phyloP scores from a whole-genome alignment of 2,797 vertebrate species.

The Fistularia commersonii region DNA sequence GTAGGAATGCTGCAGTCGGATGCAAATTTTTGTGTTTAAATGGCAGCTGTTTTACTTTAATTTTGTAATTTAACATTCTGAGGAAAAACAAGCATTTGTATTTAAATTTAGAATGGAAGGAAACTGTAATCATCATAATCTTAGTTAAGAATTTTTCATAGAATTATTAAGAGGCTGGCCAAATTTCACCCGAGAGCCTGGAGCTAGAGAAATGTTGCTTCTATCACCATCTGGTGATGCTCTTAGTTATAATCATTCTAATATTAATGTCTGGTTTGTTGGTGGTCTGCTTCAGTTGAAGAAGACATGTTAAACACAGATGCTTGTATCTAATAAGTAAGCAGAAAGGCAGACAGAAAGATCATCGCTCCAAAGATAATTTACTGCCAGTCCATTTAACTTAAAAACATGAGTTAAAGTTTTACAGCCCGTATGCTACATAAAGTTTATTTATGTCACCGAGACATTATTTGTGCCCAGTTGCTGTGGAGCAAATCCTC shows the following conservation, averaged over 20 bases:
- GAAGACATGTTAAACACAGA: no score
- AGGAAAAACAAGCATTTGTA: no score
- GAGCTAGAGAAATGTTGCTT: not conserved
- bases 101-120: no score
- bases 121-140: not conserved
- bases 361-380: no score
- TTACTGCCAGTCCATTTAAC: not conserved
- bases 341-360: no score
- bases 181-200: slow-evolving; percentile 11
- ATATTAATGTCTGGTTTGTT: slow-evolving; percentile 19
- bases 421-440: slow-evolving; percentile 6
- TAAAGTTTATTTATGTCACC: slow-evolving; percentile 2
- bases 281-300: slow-evolving; percentile 1
- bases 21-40: no score
- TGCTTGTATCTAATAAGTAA: no score
- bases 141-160: not conserved
- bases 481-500: no score
- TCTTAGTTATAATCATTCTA: not conserved
- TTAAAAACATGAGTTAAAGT: not conserved
- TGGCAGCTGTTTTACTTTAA: no score
- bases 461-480: not conserved
- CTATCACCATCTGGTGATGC: not conserved
- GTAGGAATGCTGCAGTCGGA: no score
- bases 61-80: no score
- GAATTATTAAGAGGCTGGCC: slow-evolving; percentile 23